A percentile compares a stretch with the other conserved stretches of the same genome.
Conservation (phyloP, 2,113 vertebrate species). For the Fukomys damarensis region DNA sequence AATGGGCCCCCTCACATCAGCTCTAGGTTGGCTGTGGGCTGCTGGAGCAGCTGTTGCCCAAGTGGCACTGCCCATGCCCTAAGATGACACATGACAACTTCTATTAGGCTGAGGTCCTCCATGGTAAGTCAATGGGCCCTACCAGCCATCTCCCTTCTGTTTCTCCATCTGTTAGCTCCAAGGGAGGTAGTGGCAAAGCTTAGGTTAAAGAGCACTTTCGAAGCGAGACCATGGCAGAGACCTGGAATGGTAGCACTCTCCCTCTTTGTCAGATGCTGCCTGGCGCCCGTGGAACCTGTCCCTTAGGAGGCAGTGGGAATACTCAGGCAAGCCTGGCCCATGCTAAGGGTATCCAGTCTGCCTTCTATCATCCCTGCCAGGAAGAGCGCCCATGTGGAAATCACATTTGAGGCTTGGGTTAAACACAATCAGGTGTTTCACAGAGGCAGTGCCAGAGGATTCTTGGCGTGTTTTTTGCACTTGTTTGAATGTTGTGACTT, state of each 20-base stretch:
- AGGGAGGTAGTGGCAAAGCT: slow-evolving; percentile 65
- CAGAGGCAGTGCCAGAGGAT: slow-evolving; percentile 48
- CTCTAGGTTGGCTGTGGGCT: slow-evolving; percentile 51
- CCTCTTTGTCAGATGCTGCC: slow-evolving; percentile 51
- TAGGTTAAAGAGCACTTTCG: slow-evolving; percentile 56
- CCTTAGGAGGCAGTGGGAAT: slow-evolving; percentile 30
- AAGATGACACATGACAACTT: slow-evolving; percentile 84
- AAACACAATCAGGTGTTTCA: slow-evolving; percentile 65
- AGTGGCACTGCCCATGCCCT: slow-evolving; percentile 60
- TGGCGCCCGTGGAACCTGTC: neutral
- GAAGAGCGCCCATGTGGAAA: slow-evolving; percentile 25
- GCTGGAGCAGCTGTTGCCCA: slow-evolving; percentile 70
- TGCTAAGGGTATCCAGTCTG: neutral
- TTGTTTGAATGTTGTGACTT: slow-evolving; percentile 79
- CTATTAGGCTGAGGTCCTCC: slow-evolving; percentile 80
- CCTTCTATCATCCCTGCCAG: neutral
- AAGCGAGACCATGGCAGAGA: neutral
- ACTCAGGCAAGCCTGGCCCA: neutral
- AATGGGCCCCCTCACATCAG: neutral
- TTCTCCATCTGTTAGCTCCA: slow-evolving; percentile 79
- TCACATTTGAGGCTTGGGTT: slow-evolving; percentile 35
- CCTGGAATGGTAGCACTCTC: neutral
- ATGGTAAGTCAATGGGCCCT: slow-evolving; percentile 65
- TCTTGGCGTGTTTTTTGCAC: slow-evolving; percentile 63
- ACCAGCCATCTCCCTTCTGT: slow-evolving; percentile 81